Conservation (phyloP, 2,113 vertebrate species). For the Scolopax mira region DNA sequence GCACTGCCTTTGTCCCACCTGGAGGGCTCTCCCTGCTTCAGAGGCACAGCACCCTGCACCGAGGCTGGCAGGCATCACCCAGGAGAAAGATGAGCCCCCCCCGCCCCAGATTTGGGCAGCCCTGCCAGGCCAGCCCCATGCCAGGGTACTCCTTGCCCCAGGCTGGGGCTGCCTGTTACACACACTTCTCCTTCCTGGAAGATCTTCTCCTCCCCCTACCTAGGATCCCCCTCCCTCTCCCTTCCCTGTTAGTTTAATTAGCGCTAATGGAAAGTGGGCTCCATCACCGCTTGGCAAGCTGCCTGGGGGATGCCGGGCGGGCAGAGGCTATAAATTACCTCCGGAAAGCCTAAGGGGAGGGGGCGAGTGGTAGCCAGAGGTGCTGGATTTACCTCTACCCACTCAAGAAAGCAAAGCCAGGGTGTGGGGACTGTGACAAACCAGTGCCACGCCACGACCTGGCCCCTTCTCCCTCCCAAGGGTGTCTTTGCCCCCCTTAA, state of each 20-base stretch:
- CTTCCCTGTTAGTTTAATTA: conserved; percentile 56
- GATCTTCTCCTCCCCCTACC: neutral
- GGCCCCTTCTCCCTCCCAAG: neutral
- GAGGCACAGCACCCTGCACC: neutral
- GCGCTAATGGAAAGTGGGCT: conserved; percentile 69
- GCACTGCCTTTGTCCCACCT: neutral
- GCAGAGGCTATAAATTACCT: conserved; percentile 67
- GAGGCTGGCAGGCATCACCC: neutral
- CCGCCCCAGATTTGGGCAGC: neutral
- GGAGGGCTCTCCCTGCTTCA: neutral
- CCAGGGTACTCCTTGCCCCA: neutral
- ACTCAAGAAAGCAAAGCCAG: neutral
- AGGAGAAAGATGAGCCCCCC: neutral
- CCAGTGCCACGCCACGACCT: neutral
- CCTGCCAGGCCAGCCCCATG: neutral
- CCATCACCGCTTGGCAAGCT: conserved; percentile 62
- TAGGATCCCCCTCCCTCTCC: conserved; percentile 18
- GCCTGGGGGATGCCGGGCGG: conserved; percentile 54
- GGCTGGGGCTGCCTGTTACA: neutral
- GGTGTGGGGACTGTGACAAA: neutral
- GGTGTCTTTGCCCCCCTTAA: neutral
- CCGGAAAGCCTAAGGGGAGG: conserved; percentile 22
- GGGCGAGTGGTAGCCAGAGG: neutral
- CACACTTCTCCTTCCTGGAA: conserved; percentile 26
- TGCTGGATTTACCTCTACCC: neutral